A percentile compares a stretch with the other conserved stretches of the same genome.
phyloP scores from a whole-genome alignment of 64 coral and sea anemone genomes.

The Platygyra sinensis region DNA sequence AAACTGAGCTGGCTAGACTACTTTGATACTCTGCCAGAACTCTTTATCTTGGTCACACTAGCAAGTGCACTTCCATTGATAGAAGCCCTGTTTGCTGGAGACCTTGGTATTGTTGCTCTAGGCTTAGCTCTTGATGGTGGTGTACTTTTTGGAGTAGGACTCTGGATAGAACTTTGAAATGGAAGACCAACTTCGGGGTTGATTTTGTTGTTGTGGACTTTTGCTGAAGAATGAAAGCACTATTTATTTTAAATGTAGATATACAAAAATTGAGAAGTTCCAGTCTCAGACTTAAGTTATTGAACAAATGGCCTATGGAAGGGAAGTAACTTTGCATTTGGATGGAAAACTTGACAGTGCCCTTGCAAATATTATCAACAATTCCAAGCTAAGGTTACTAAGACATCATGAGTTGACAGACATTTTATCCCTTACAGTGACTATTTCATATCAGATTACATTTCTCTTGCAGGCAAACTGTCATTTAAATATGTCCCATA shows the following conservation, averaged over 20 bases:
- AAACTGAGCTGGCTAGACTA: not conserved
- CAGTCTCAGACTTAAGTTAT: not conserved
- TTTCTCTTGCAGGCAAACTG: too few relatives aligned
- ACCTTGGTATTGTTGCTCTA: not conserved
- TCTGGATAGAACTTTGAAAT: not conserved
- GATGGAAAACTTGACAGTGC: too few relatives aligned
- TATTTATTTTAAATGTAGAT: not conserved
- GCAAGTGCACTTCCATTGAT: not conserved
- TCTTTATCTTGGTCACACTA: conserved; percentile 7
- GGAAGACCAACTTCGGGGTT: conserved; percentile 60
- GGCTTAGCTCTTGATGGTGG: not conserved
- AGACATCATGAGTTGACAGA: too few relatives aligned
- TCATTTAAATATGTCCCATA: too few relatives aligned
- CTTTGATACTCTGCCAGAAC: not conserved
- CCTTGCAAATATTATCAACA: too few relatives aligned
- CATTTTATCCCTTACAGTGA: too few relatives aligned
- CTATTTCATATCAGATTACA: too few relatives aligned
- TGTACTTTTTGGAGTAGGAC: not conserved
- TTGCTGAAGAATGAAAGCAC: conserved; percentile 6
- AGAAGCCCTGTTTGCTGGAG: conserved; percentile 6
- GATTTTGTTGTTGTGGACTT: conserved; percentile 52
- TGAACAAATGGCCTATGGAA: too few relatives aligned
- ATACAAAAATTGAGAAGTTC: not conserved
- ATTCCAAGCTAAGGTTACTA: too few relatives aligned
- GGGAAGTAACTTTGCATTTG: too few relatives aligned